Conservation (phyloP, 1,140 invertebrate genomes). For the Neomicropteryx cornuta region DNA sequence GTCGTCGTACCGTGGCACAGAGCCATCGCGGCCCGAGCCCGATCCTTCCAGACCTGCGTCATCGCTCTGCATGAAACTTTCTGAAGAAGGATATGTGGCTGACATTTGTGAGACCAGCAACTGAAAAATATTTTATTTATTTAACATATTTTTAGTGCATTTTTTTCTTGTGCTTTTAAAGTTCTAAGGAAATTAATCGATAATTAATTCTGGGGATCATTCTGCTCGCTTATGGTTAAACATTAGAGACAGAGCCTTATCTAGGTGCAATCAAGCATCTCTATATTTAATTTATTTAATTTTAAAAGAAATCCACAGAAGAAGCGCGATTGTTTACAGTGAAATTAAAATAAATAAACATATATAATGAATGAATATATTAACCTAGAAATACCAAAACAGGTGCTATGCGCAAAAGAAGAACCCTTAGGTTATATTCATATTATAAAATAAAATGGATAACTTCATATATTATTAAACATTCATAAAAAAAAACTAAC, state of each 20-base stretch:
- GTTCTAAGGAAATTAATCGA: too few relatives aligned
- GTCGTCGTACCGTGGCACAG: slow-evolving; percentile 27
- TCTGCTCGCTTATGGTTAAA: too few relatives aligned
- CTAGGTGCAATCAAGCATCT: too few relatives aligned
- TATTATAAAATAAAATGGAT: not conserved
- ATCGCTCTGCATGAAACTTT: slow-evolving; percentile 36
- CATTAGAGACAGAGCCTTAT: too few relatives aligned
- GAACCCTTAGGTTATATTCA: not conserved
- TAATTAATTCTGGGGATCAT: too few relatives aligned
- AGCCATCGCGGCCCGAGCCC: slow-evolving; percentile 27
- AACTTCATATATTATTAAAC: not conserved
- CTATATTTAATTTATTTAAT: too few relatives aligned
- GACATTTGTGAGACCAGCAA: slow-evolving; percentile 27
- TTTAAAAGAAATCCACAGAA: too few relatives aligned
- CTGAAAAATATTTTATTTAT: too few relatives aligned
- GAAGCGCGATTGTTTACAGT: too few relatives aligned
- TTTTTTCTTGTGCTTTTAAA: too few relatives aligned
- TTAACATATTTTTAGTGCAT: too few relatives aligned
- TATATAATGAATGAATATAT: not conserved
- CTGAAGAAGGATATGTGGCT: slow-evolving; percentile 19
- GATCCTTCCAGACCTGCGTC: slow-evolving; percentile 29
- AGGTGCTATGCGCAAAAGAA: not conserved
- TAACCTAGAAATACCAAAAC: not conserved
- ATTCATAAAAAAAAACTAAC: slow-evolving; percentile 1
- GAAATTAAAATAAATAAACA: slow-evolving; percentile 3